phyloP scores from a whole-genome alignment of 2,888 invertebrate genomes.

The Amphipoea lucens region DNA sequence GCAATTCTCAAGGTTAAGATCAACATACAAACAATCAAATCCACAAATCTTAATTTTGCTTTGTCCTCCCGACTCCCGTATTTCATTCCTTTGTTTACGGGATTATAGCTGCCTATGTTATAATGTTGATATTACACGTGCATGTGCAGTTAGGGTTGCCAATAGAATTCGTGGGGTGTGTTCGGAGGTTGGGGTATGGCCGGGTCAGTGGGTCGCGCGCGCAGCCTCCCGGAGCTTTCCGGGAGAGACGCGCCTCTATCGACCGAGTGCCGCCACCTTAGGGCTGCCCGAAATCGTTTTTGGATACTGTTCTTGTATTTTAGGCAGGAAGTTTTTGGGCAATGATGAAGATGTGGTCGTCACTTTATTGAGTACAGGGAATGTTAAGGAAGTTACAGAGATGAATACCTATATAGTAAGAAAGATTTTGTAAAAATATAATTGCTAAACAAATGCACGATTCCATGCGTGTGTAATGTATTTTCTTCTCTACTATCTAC shows the following conservation, averaged over 20 bases:
- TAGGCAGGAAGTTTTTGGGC: not conserved
- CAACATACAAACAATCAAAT: slow-evolving; percentile 1
- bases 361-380: not conserved
- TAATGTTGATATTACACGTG: slow-evolving; percentile 69
- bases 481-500: not conserved
- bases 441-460: not conserved
- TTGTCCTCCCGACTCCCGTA: slow-evolving; percentile 2
- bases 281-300: slow-evolving; percentile 77
- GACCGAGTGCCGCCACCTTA: slow-evolving; percentile 85
- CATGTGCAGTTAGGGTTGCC: slow-evolving; percentile 79
- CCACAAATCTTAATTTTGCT: not conserved
- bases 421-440: not conserved
- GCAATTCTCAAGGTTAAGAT: slow-evolving; percentile 17
- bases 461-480: not conserved
- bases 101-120: slow-evolving; percentile 29
- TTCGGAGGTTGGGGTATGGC: slow-evolving; percentile 76
- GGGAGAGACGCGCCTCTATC: slow-evolving; percentile 89
- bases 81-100: slow-evolving; percentile 56
- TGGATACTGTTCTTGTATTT: slow-evolving; percentile 5
- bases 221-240: slow-evolving; percentile 88
- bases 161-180: slow-evolving; percentile 71
- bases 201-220: slow-evolving; percentile 92
- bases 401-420: not conserved
- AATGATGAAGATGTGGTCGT: not conserved
- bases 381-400: not conserved